Evolutionary conservation across 2,797 vertebrate species (phyloP), one percentile per base, ranked within the genome.

Genomic region (Gymnocypris eckloni): DNA sequence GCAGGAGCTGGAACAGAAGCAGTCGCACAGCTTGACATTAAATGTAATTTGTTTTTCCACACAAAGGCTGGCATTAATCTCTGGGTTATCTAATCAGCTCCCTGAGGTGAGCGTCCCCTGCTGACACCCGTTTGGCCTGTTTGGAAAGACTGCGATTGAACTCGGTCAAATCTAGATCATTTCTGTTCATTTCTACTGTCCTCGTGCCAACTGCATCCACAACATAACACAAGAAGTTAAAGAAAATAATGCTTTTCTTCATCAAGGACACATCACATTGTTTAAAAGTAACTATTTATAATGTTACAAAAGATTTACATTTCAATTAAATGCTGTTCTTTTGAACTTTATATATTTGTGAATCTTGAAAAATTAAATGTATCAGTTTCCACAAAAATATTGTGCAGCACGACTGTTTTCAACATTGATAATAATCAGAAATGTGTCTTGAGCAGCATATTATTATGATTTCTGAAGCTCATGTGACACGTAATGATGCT

Each of bases 21-120:
- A 28, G 61, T 7, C 1, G 56, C 77, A 64, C 77, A 79, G 77
- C 77, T 79, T 79, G 77, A 79, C 64, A 79, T 64, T 43, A 25
- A 25, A 79, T 45, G 10, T 43, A 20, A 79, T 79, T 28, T 45
- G 77, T 79, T 79, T 79, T 79, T 45, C 77, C 13, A 6, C 52
- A 79, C 41, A 20, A 20, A 64, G 56, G 77, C 56, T 64, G 56
- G n/a, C 56, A 64, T 79, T 64, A 79, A 64, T 79, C 76, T 64
- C 6, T 18, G 39, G 8, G 56, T 64, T 64, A 79, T 79, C 56
- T 64, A 45, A 45, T 43, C 54, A 11, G 70, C 70, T 73, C 70
- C 43, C 70, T 48, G 70, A 73, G 39, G 70, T 48, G 70, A 45
- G 39, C 22, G 39, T 79, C 77, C 9, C 56, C 77, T 28, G 56